phyloP scores from a whole-genome alignment of 2,888 invertebrate genomes.

The Heteromurus nitidus region DNA sequence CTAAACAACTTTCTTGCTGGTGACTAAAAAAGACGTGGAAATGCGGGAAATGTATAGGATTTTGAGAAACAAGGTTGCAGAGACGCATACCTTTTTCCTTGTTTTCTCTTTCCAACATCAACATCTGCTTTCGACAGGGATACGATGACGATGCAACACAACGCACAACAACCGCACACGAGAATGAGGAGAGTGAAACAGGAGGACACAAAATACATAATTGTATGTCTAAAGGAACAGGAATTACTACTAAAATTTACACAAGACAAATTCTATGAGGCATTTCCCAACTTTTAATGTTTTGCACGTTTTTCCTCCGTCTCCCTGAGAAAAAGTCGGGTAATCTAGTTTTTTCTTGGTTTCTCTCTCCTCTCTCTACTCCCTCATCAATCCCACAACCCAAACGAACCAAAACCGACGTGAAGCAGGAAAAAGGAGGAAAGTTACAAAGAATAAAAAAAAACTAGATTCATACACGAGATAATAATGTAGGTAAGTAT shows the following conservation, averaged over 20 bases:
- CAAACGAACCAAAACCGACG: slow-evolving; percentile 49
- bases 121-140: slow-evolving; percentile 21
- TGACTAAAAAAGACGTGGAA: too few relatives aligned
- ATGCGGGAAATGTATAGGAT: too few relatives aligned
- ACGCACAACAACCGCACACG: background rate
- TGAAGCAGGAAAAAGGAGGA: slow-evolving; percentile 11
- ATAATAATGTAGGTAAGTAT: too few relatives aligned
- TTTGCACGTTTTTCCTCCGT: slow-evolving; percentile 68
- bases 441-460: too few relatives aligned
- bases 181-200: background rate
- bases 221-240: slow-evolving; percentile 63
- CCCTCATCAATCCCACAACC: slow-evolving; percentile 28
- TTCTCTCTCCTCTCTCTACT: background rate
- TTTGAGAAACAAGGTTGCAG: background rate
- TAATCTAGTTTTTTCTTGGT: slow-evolving; percentile 17
- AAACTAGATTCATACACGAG: background rate
- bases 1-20: too few relatives aligned
- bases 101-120: background rate
- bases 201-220: slow-evolving; percentile 4
- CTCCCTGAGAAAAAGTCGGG: background rate
- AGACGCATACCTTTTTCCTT: background rate
- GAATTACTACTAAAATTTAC: slow-evolving; percentile 72
- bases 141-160: too few relatives aligned
- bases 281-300: slow-evolving; percentile 71
- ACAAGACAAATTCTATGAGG: slow-evolving; percentile 73